A percentile compares a stretch with the other conserved stretches of the same genome.
phyloP scores from a whole-genome alignment of 2,797 vertebrate species.

The Mionectes olivaceus region DNA sequence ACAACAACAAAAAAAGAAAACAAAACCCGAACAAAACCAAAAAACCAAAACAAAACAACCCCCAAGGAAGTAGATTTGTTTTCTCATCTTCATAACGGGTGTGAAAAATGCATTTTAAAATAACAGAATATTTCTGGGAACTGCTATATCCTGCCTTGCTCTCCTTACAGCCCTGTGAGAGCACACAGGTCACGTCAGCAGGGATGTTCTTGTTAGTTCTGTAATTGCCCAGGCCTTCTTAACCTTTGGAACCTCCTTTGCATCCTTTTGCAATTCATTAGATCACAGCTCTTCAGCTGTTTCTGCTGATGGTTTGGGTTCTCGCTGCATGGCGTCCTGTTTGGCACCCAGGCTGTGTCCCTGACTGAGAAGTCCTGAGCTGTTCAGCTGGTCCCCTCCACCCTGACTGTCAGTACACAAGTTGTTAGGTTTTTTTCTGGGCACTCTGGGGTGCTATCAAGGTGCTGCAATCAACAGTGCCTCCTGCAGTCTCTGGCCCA shows the following conservation, averaged over 20 bases:
- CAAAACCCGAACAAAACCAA: not conserved
- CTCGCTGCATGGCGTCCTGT: not conserved
- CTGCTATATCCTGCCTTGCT: not conserved
- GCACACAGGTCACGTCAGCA: fast-evolving
- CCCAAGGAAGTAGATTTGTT: not conserved
- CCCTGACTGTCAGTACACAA: not conserved
- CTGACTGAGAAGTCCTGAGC: not conserved
- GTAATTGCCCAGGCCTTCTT: not conserved
- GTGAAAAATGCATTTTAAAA: not conserved
- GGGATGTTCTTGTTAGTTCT: not conserved
- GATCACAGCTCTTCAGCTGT: not conserved
- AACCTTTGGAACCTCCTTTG: not conserved
- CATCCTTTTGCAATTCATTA: not conserved
- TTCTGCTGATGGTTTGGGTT: not conserved
- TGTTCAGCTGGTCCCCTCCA: not conserved
- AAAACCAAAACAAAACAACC: not conserved
- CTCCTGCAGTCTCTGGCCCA: not conserved
- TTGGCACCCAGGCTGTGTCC: not conserved
- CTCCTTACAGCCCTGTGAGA: not conserved
- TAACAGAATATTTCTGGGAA: not conserved
- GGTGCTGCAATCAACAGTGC: not conserved
- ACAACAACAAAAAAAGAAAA: too few relatives aligned
- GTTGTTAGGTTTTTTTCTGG: not conserved
- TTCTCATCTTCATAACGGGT: not conserved
- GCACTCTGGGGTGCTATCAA: not conserved